Evolutionary conservation across 2,113 vertebrate species (phyloP).

Genomic region (Sigmodon hispidus): DNA sequence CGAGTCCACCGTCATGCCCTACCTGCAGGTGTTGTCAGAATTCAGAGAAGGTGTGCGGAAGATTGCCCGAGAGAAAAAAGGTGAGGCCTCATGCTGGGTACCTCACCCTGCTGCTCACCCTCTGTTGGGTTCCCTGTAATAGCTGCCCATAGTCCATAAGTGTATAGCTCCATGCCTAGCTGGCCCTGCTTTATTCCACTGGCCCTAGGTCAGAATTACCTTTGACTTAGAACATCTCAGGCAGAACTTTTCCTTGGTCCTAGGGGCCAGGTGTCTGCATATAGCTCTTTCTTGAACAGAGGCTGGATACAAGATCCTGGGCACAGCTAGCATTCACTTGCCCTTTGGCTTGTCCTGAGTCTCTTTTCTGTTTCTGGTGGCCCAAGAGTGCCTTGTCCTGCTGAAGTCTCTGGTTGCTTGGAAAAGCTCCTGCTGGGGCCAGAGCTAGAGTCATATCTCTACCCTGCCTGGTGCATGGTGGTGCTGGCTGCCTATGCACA

Average conservation of each 20-base stretch:
- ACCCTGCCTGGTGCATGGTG: neutral
- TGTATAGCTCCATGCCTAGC: neutral
- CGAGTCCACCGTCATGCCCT: conserved; percentile 95
- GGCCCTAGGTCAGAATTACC: neutral
- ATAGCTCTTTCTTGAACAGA: neutral
- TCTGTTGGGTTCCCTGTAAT: too few species aligned
- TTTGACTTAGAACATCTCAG: neutral
- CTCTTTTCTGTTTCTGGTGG: neutral
- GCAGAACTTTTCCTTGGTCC: neutral
- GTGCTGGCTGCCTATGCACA: too few species aligned
- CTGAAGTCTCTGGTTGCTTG: too few species aligned
- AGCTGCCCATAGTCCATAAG: neutral
- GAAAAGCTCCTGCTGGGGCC: too few species aligned
- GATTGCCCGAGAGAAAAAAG: conserved; percentile 94
- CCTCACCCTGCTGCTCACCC: neutral
- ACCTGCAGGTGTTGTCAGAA: conserved; percentile 92
- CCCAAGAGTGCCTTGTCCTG: too few species aligned
- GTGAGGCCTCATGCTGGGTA: conserved; percentile 79
- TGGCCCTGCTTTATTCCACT: neutral
- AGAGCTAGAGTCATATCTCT: neutral
- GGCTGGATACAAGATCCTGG: too few species aligned
- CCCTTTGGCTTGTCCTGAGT: neutral
- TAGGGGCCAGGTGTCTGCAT: neutral
- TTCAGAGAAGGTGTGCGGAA: conserved; percentile 94
- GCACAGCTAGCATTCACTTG: too few species aligned